phyloP scores from a whole-genome alignment of 2,113 vertebrate genomes.

The Sylvia atricapilla region DNA sequence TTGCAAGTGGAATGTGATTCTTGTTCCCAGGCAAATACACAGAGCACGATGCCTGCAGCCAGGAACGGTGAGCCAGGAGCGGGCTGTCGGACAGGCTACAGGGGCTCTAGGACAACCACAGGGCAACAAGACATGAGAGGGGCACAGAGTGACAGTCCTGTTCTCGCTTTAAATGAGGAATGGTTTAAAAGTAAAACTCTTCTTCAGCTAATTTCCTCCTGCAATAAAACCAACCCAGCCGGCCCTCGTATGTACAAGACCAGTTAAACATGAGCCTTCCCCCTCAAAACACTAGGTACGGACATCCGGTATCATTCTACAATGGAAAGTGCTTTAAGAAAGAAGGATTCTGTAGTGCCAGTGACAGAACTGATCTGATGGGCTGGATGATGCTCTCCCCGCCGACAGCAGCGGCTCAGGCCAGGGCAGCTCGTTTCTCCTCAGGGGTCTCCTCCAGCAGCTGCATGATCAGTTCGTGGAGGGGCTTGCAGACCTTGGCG shows the following conservation, averaged over 20 bases:
- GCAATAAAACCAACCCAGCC: conserved; percentile 60
- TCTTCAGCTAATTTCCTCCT: conserved; percentile 66
- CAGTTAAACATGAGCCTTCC: conserved; percentile 67
- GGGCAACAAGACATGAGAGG: conserved; percentile 45
- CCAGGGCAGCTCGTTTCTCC: conserved; percentile 89
- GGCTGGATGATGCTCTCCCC: conserved; percentile 49
- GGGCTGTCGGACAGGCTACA: conserved; percentile 21
- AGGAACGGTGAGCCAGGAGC: conserved; percentile 2
- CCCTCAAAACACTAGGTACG: conserved; percentile 74
- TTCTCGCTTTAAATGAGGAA: conserved; percentile 63
- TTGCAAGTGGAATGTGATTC: conserved; percentile 63
- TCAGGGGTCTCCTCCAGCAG: conserved; percentile 95
- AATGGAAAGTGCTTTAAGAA: conserved; percentile 80
- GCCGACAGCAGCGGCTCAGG: conserved; percentile 74
- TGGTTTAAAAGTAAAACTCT: conserved; percentile 66
- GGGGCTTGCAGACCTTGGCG: conserved; percentile 85
- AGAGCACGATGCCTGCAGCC: conserved; percentile 39
- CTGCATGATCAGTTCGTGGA: conserved; percentile 96
- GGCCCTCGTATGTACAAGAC: conserved; percentile 42
- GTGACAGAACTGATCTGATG: conserved; percentile 75
- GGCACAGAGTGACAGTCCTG: conserved; percentile 60
- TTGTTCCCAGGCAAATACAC: conserved; percentile 18
- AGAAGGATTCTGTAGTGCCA: conserved; percentile 80
- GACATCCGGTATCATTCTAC: conserved; percentile 74
- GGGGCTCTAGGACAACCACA: conserved; percentile 57